Evolutionary conservation across 2,113 vertebrate genomes (phyloP), one percentile per base, ranked within the genome.

Genomic region (Phylloscopus trochilus): DNA sequence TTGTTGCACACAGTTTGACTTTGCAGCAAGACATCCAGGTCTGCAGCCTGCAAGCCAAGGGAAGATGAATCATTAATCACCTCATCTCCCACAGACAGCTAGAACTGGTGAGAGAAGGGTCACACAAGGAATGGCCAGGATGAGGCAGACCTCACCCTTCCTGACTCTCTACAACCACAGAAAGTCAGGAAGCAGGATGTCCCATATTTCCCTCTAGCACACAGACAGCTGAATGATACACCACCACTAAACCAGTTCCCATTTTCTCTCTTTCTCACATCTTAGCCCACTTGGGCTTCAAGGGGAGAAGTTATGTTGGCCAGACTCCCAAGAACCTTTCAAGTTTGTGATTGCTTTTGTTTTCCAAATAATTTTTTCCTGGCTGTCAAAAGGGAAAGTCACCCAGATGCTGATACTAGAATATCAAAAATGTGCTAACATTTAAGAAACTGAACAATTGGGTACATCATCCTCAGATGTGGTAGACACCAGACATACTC

Each of bases 371-470:
- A 21, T 83, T 94, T 93, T 93, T 81, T 43, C 46, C 58, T 68
- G 23, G 28, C 46, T 84, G 26, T 78, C 80, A 72, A 28, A n/a
- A 83, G 44, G 35, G 35, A 59, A 56, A 69, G 19, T 43, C 41
- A 90, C 33, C 39, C 62, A 87, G 14, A 72, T 53, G 30, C 30
- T 51, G 12, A 70, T 44, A 58, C 4, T 11, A 77, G 39, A 79
- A 60, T 80, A 43, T 78, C 31, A 76, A 79, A 96, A 93, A 83
- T 86, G 39, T 4, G 1, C 33, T 56, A 59, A 60, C 18, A 94
- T 90, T 95, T 69, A 92, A 95, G 84, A 94, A 93, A 92, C 51
- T 51, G 80, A 92, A 77, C 20, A 91, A 86, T 47, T 30, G 87
- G 30, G 14, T 81, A 33, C 20, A 30, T 87, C 52, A 87, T 83